Conservation (phyloP, 2,113 vertebrate species). For the Psilopogon haemacephalus region DNA sequence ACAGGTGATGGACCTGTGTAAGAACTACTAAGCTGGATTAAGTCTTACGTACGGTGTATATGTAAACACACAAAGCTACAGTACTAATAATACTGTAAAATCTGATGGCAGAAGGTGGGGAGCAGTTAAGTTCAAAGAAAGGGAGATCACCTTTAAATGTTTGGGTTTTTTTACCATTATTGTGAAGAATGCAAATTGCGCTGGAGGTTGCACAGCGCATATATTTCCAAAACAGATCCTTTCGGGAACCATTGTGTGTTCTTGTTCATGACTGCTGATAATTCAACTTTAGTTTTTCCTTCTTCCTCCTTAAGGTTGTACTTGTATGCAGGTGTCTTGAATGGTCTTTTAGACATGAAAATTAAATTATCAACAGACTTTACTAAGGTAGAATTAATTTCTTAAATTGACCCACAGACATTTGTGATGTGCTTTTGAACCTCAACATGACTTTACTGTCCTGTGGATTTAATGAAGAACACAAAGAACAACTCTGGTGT, state of each 20-base stretch:
- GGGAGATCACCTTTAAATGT: neutral
- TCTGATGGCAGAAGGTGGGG: rapidly evolving
- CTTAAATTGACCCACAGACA: neutral
- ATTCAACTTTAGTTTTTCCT: neutral
- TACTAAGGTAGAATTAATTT: neutral
- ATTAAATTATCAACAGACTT: neutral
- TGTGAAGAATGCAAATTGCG: neutral
- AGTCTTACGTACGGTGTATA: neutral
- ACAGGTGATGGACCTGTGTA: neutral
- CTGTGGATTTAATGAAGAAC: neutral
- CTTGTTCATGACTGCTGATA: neutral
- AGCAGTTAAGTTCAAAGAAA: neutral
- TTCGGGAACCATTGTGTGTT: neutral
- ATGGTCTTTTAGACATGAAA: neutral
- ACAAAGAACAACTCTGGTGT: neutral
- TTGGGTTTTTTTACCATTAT: neutral
- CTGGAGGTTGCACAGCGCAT: neutral
- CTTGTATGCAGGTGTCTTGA: neutral
- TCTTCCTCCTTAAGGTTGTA: neutral
- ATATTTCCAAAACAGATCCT: neutral
- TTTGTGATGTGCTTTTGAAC: neutral
- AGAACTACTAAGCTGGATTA: neutral
- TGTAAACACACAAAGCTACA: neutral
- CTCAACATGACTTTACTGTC: neutral
- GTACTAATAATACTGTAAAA: neutral